phyloP scores from a whole-genome alignment of 2,888 invertebrate species.

The Drosophila villosipedis region DNA sequence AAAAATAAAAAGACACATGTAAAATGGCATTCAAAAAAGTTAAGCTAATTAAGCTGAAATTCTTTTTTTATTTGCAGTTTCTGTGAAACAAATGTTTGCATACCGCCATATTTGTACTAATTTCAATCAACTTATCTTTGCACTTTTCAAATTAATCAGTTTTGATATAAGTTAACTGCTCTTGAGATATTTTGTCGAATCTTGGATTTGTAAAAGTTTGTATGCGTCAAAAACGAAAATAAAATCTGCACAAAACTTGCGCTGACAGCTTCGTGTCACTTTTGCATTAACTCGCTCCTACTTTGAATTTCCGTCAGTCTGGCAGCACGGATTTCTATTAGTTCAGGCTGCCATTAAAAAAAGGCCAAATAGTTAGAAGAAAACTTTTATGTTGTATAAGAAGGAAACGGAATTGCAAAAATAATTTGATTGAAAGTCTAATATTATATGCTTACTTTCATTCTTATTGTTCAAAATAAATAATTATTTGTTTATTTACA shows the following conservation, averaged over 20 bases:
- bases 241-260: conserved; percentile 4
- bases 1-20: neutral
- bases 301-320: conserved; percentile 1
- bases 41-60: neutral
- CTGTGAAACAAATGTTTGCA: neutral
- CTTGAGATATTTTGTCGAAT: neutral
- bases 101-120: conserved; percentile 37
- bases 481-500: neutral
- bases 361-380: neutral
- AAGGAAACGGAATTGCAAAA: neutral
- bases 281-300: neutral
- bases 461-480: neutral
- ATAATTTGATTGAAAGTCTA: neutral
- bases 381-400: neutral
- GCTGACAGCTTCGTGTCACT: conserved; percentile 14
- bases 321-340: neutral
- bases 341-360: neutral
- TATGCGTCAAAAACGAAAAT: neutral
- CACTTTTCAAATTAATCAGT: neutral
- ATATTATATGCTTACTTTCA: no score
- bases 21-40: neutral
- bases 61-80: neutral
- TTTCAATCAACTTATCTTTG: neutral
- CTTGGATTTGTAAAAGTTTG: neutral
- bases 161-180: neutral